A percentile compares a stretch with the other conserved stretches of the same genome.
These are phyloP conservation scores for Bufotes viridis DNA, from an alignment of 2,797 vertebrate species.

Conservation along the genomic window DNA sequence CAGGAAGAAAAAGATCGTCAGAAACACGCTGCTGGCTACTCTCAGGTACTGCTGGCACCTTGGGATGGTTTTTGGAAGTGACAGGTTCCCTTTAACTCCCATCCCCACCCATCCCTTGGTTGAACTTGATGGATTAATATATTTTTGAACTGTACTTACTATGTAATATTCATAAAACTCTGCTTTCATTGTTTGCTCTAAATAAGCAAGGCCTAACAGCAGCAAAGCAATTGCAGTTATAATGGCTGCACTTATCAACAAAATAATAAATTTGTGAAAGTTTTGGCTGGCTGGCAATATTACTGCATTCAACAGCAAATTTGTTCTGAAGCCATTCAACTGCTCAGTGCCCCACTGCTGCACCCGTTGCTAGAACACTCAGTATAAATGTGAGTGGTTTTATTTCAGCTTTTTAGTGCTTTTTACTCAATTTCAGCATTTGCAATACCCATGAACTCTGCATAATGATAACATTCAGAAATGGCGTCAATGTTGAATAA, in stretches of 20 bases:
- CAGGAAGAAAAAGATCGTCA: no score
- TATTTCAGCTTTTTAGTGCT: background rate
- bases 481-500: background rate
- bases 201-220: background rate
- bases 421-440: constrained; percentile 30
- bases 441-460: background rate
- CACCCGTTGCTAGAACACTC: constrained; percentile 2
- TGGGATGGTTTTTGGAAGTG: no score
- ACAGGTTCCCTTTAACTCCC: no score
- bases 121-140: no score
- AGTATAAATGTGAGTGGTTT: background rate
- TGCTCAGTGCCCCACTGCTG: constrained; percentile 7
- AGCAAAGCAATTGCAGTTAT: background rate
- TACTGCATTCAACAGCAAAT: background rate
- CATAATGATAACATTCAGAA: constrained; percentile 31
- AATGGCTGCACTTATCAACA: constrained; percentile 12
- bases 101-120: no score
- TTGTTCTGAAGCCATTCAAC: background rate
- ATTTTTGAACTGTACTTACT: no score
- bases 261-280: background rate
- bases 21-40: no score
- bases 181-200: background rate
- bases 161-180: background rate
- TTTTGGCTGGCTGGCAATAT: constrained; percentile 7
- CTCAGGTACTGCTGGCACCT: no score